phyloP scores from a whole-genome alignment of 2,797 vertebrate genomes.

The Halcyon badia region DNA sequence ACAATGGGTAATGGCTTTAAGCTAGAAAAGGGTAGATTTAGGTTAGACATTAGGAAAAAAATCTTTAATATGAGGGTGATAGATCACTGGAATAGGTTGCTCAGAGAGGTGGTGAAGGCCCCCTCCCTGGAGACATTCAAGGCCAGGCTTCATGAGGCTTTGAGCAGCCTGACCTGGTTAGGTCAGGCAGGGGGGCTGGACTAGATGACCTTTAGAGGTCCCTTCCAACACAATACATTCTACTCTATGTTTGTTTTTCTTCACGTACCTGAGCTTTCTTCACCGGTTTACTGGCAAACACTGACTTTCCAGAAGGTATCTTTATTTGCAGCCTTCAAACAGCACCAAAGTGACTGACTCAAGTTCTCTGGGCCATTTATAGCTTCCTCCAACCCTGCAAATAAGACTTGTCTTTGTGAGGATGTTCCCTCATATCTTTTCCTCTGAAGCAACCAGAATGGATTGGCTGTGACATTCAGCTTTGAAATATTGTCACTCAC shows the following conservation, averaged over 20 bases:
- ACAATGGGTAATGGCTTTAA: too few relatives aligned
- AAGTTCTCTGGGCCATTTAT: background rate
- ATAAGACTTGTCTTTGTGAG: background rate
- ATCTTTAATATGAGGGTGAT: too few relatives aligned
- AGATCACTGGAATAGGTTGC: too few relatives aligned
- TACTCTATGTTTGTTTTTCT: background rate
- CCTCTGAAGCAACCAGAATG: background rate
- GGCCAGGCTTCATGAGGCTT: too few relatives aligned
- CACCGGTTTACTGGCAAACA: background rate
- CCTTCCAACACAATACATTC: too few relatives aligned
- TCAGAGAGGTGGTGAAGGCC: too few relatives aligned
- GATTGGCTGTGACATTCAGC: background rate
- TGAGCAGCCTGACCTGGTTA: too few relatives aligned
- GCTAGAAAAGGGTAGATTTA: too few relatives aligned
- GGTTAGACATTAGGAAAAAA: too few relatives aligned
- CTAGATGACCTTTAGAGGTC: too few relatives aligned
- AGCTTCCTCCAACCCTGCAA: background rate
- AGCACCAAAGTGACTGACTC: background rate
- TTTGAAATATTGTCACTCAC: background rate
- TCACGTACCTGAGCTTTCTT: background rate
- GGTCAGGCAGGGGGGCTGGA: too few relatives aligned
- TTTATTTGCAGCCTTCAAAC: background rate
- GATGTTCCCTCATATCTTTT: fast-evolving
- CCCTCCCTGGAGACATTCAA: too few relatives aligned
- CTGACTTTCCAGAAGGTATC: background rate